phyloP scores from a whole-genome alignment of 1,140 invertebrate species.

The Lepeophtheirus salmonis region DNA sequence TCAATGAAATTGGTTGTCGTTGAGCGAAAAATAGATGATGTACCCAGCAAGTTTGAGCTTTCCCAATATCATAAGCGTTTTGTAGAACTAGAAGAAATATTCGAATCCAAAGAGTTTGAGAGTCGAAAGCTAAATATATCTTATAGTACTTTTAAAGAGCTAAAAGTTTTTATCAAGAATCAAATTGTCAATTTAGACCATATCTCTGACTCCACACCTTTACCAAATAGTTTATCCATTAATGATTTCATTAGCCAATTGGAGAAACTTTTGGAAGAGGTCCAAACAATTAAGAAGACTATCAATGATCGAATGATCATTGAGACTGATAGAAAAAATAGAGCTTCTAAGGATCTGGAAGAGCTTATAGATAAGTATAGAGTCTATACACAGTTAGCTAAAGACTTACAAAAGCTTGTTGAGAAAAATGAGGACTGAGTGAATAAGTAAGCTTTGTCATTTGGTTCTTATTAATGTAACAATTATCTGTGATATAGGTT shows the following conservation, averaged over 20 bases:
- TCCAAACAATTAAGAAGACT: neutral
- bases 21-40: neutral
- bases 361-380: neutral
- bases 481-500: no score
- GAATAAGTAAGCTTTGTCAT: no score
- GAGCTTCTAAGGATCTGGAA: neutral
- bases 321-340: neutral
- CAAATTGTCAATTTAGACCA: neutral
- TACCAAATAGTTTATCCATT: neutral
- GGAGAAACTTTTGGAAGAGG: neutral
- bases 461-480: no score
- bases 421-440: no score
- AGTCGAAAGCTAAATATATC: neutral
- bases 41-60: neutral
- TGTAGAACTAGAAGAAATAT: neutral
- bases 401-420: neutral
- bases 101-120: neutral
- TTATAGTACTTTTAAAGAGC: neutral
- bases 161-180: conserved; percentile 1
- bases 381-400: neutral
- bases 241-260: neutral
- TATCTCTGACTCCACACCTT: neutral
- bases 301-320: neutral
- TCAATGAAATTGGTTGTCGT: neutral
- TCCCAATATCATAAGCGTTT: neutral